Conservation (phyloP, 1,140 invertebrate species). For the Apis laboriosa region DNA sequence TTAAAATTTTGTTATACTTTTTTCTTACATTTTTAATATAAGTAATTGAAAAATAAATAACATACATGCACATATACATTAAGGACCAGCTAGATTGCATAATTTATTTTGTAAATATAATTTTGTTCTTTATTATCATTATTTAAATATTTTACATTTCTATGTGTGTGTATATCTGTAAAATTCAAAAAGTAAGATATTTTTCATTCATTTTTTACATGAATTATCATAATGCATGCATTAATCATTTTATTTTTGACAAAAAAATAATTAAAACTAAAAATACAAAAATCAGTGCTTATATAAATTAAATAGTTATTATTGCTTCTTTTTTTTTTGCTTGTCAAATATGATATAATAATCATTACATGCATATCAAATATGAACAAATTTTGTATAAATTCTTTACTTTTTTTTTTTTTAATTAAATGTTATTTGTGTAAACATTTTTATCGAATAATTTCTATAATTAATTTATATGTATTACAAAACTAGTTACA, state of each 20-base stretch:
- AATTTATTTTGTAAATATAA: conserved; percentile 41
- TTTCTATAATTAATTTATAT: conserved; percentile 9
- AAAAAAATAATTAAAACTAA: not conserved
- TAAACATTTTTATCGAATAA: conserved; percentile 1
- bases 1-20: not conserved
- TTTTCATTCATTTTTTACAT: not conserved
- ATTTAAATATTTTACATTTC: conserved; percentile 15
- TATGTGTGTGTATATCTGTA: not conserved
- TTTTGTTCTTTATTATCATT: conserved; percentile 16
- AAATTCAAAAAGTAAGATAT: not conserved
- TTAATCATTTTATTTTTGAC: not conserved
- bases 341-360: too few species aligned
- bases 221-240: not conserved
- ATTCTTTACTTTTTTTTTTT: not conserved
- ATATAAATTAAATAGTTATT: not conserved
- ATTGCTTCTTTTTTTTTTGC: not conserved
- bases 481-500: not conserved
- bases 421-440: conserved; percentile 14
- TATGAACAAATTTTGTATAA: not conserved
- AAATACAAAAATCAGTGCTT: not conserved
- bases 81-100: conserved; percentile 4
- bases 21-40: conserved; percentile 35
- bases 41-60: conserved; percentile 27
- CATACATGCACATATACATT: not conserved
- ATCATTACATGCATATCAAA: not conserved